Base-by-base conservation (phyloP, 2,113 vertebrate genomes). In the Percina caprodes region DNA sequence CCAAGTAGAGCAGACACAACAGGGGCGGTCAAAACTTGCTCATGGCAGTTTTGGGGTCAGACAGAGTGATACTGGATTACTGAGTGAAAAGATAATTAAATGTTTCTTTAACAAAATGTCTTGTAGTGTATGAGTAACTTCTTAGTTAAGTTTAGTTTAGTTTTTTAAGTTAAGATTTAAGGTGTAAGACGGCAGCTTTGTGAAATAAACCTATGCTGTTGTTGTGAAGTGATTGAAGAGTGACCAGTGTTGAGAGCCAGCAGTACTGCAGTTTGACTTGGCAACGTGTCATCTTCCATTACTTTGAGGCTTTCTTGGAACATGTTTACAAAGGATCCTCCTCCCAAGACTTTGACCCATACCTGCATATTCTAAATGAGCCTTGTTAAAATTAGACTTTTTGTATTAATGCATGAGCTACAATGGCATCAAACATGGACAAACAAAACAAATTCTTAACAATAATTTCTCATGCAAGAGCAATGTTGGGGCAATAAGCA, bases 161-260 rank as follows among this genome's bases (percentile, higher is more conserved):
- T n/a, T n/a, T n/a, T n/a, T n/a, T n/a, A n/a, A 72, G 69, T 84
- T 78, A 77, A 48, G 33, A 68, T 45, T 42, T 74, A 39, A 71
- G 62, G 9, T 42, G 39, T 42, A 11, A 11, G 39, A 42, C 10
- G 10, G 9, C 14, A 35, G 68, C 67, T 82, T 61, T 83, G 54
- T 58, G 46, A 74, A 79, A 66, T 39, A 18, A 76, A 49, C 18
- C 46, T 72, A 23, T 14, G 35, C 52, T 55, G 23, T 6, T 80
- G 46, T 23, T 33, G 23, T 56, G 70, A 61, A 26, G 5, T 13
- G 48, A 82, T 63, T 80, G 21, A 61, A 3, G 33, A 67, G 21
- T 18, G 9, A 71, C 16, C 14, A 33, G 15, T 42, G 55, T 16
- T 65, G 21, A 42, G 24, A 66, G 19, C 46, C 54, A 68, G 23